Conservation (phyloP, 1,140 invertebrate species). For the Ceratina calcarata region DNA sequence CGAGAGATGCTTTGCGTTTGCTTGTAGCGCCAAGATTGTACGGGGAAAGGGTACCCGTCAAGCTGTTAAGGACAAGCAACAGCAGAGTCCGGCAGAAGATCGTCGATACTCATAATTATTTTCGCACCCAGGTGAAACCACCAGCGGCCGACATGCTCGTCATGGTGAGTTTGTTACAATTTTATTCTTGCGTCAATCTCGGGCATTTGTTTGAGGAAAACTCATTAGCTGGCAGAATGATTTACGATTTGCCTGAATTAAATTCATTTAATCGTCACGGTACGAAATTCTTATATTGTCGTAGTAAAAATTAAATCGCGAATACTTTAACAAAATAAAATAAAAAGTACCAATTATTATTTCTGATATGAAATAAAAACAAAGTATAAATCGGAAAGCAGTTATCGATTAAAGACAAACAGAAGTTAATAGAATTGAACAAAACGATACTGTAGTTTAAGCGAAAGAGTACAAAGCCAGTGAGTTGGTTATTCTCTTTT, state of each 20-base stretch:
- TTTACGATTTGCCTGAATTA: no score
- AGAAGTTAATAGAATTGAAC: no score
- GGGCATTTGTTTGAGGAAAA: not conserved
- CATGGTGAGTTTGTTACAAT: constrained; percentile 83
- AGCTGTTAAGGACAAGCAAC: constrained; percentile 81
- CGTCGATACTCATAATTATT: constrained; percentile 89
- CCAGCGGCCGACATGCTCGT: constrained; percentile 89
- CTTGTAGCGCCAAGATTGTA: constrained; percentile 81
- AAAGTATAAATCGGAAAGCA: no score
- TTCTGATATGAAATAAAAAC: no score
- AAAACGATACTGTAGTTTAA: no score
- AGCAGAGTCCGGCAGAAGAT: constrained; percentile 86
- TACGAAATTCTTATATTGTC: no score
- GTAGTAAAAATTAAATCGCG: no score
- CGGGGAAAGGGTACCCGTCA: constrained; percentile 83
- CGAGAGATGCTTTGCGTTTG: constrained; percentile 40
- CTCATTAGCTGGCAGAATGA: not conserved
- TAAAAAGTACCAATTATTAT: no score
- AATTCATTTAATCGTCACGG: no score
- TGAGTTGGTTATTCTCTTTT: not conserved
- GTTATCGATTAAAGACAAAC: no score
- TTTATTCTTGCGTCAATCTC: not conserved
- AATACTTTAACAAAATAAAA: no score
- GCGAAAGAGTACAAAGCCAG: not conserved
- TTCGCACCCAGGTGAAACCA: constrained; percentile 87